Percentiles rank a stretch among this genome's conserved stretches.
These are phyloP conservation scores for Anthophora plumipes DNA, from an alignment of 2,888 invertebrate species.

Conservation along the genomic window DNA sequence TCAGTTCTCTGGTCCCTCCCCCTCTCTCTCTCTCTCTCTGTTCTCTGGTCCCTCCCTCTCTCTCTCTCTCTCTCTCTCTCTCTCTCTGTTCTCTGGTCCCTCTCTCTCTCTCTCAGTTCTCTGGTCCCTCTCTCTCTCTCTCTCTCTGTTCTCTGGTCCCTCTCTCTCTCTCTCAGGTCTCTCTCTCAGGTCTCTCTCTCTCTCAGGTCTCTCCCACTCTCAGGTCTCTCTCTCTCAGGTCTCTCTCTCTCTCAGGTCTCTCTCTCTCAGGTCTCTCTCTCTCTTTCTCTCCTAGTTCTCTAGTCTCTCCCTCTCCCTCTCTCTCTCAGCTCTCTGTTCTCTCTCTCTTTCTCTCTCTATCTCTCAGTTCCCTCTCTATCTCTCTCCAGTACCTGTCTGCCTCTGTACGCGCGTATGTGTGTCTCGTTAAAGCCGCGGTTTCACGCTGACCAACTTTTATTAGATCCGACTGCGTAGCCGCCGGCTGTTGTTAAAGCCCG, in stretches of 20 bases:
- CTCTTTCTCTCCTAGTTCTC: too few species aligned
- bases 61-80: too few species aligned
- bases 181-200: not conserved
- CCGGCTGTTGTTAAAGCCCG: conserved; percentile 69
- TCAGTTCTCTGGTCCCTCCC: not conserved
- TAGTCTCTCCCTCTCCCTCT: not conserved
- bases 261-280: not conserved
- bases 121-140: not conserved
- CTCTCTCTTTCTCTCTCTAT: not conserved
- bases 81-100: not conserved
- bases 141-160: too few species aligned
- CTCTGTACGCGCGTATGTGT: not conserved
- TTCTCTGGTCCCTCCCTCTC: too few species aligned
- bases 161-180: too few species aligned
- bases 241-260: not conserved
- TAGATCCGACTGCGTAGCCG: conserved; percentile 71
- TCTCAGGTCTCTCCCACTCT: too few species aligned
- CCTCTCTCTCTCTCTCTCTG: not conserved
- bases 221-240: not conserved
- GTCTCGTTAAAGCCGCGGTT: conserved; percentile 74
- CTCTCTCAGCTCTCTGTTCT: too few species aligned
- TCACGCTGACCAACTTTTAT: conserved; percentile 82
- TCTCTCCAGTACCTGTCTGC: too few species aligned
- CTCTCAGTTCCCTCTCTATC: not conserved
- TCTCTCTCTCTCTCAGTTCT: not conserved